Conservation (phyloP, 2,797 vertebrate genomes). For the Eremophila alpestris region DNA sequence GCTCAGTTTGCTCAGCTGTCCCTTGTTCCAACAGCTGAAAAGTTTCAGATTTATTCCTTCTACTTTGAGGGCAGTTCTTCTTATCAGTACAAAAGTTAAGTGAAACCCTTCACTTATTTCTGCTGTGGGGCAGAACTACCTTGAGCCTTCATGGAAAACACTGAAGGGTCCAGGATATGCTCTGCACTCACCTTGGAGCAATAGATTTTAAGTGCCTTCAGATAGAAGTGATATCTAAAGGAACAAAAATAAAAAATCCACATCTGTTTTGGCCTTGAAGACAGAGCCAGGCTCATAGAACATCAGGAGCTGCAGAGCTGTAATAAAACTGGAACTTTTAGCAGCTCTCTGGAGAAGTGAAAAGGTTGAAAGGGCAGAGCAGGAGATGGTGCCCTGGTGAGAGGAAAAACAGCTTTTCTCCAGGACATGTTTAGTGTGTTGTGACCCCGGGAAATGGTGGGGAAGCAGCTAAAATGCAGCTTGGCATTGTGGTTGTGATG, state of each 20-base stretch:
- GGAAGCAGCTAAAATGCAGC: not conserved
- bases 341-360: not conserved
- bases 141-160: not conserved
- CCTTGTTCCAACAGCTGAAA: not conserved
- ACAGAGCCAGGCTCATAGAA: not conserved
- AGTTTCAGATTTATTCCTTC: not conserved
- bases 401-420: not conserved
- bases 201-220: not conserved
- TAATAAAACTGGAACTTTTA: not conserved
- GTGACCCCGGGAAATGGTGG: not conserved
- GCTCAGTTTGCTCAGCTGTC: not conserved
- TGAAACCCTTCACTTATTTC: not conserved
- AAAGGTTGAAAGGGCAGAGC: not conserved
- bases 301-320: not conserved
- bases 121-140: not conserved
- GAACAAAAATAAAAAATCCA: not conserved
- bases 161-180: accelerated
- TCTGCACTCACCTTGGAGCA: not conserved
- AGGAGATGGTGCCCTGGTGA: not conserved
- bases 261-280: not conserved
- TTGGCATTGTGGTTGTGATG: not conserved
- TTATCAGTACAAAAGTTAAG: not conserved
- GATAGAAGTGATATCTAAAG: not conserved
- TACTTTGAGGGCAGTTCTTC: not conserved
- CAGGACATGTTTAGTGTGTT: not conserved